These are phyloP conservation scores for Thinocorus orbignyianus DNA, from an alignment of 2,113 vertebrate genomes.

Conservation along the genomic window DNA sequence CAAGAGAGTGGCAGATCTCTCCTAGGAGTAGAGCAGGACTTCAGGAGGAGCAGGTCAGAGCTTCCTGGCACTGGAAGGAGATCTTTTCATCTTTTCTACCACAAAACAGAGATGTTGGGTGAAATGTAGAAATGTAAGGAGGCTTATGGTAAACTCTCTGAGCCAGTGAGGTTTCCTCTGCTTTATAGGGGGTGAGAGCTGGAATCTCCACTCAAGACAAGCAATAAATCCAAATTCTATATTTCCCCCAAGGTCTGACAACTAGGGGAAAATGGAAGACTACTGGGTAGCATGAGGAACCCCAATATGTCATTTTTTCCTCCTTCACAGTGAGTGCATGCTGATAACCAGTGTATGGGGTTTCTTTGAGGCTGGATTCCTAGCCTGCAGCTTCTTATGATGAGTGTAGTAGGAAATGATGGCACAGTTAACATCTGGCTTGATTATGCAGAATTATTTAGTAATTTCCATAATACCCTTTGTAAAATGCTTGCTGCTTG, in stretches of 20 bases:
- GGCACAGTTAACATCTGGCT: slow-evolving; percentile 39
- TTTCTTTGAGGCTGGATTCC: slow-evolving; percentile 2
- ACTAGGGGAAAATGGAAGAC: neutral
- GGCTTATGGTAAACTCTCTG: neutral
- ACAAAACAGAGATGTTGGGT: neutral
- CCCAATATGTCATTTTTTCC: neutral
- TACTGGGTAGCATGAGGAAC: neutral
- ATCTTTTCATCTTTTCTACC: neutral
- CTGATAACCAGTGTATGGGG: neutral
- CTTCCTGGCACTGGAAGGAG: neutral
- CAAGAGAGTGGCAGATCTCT: neutral
- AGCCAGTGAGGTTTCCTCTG: neutral
- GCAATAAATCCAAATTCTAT: neutral
- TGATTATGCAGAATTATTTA: slow-evolving; percentile 63
- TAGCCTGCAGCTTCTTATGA: slow-evolving; percentile 30
- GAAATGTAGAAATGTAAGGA: neutral
- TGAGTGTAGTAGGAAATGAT: slow-evolving; percentile 3
- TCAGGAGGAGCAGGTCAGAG: neutral
- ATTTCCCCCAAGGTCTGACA: neutral
- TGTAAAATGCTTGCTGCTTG: slow-evolving; percentile 41
- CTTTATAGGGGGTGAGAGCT: neutral
- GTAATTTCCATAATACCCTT: slow-evolving; percentile 48
- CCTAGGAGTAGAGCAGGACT: neutral
- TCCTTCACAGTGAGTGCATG: neutral
- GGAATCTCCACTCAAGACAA: neutral